Base-by-base conservation (phyloP, 2,888 invertebrate genomes). In the Therioaphis trifolii region DNA sequence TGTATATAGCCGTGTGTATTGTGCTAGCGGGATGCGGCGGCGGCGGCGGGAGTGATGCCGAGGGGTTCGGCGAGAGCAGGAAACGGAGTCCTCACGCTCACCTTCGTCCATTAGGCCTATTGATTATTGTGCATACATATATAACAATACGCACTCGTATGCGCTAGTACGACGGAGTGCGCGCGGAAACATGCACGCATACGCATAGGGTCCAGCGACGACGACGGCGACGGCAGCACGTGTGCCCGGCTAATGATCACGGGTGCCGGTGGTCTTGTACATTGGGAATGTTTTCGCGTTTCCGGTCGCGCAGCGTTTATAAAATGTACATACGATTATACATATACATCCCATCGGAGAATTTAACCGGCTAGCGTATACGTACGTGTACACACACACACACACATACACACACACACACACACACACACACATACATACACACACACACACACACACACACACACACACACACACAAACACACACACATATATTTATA, bases 221-320 rank as follows among this genome's bases (percentile, higher is more conserved):
- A n/a, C n/a, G n/a, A n/a, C n/a, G n/a, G n/a, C n/a, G n/a, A 46
- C 40, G 12, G 68, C 68, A 61, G 74, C 82, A 82, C 82, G 82
- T 52, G 82, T 74, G 82, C 74, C 46, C 3, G 12, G 74, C 82
- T 82, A 82, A 82, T 82, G 82, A 82, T 82, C 63, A 7, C 7
- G 82, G 52, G 71, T 46, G 79, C 52, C 58, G 71, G 72, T 63
- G 80, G 63, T 63, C 61, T 71, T 63, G 74, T 82, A 63, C 74
- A 74, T 74, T 40, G 82, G 82, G 18, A 74, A 82, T 82, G 82
- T 82, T 74, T 82, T 82, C 82, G 82, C 82, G 61, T 82, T 82
- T 82, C 82, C 82, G 74, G 82, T 77, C 40, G 74, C 63, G 11
- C 18, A 18, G 2, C 58, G 69, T 21, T n/a, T n/a, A n/a, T n/a